These are phyloP conservation scores for Fragum fragum DNA, from an alignment of 2,888 invertebrate species.

Conservation along the genomic window DNA sequence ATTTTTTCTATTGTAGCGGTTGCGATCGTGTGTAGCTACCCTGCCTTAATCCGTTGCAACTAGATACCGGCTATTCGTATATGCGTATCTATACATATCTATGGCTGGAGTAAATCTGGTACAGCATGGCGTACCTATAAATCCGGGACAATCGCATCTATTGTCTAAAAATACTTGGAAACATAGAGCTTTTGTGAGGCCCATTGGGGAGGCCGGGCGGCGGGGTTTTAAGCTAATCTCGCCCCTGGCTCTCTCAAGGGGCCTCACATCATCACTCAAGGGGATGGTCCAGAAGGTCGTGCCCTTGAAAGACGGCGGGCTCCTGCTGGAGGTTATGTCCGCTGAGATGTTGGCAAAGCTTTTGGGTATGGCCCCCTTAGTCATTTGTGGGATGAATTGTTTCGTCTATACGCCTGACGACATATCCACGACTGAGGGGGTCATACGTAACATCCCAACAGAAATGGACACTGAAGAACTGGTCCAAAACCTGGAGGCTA, in stretches of 20 bases:
- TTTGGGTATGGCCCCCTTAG: background rate
- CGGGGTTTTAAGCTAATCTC: background rate
- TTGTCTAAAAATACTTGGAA: no score
- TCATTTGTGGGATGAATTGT: background rate
- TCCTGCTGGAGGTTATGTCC: background rate
- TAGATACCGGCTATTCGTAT: no score
- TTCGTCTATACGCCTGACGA: background rate
- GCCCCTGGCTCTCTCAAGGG: background rate
- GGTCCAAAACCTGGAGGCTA: background rate
- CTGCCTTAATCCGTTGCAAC: no score
- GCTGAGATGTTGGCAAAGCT: background rate
- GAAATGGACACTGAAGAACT: background rate
- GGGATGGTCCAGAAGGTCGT: background rate
- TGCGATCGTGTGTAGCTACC: no score
- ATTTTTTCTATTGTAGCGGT: no score
- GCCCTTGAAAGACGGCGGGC: background rate
- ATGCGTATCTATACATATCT: no score
- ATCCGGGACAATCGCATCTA: no score
- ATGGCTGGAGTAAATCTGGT: no score
- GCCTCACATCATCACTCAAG: background rate
- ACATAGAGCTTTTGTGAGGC: no score
- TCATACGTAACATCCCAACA: background rate
- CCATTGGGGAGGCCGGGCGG: no score
- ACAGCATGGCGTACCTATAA: background rate
- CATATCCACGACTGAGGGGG: background rate